Evolutionary conservation across 2,888 invertebrate genomes (phyloP).

Genomic region (Agonum fuliginosum): DNA sequence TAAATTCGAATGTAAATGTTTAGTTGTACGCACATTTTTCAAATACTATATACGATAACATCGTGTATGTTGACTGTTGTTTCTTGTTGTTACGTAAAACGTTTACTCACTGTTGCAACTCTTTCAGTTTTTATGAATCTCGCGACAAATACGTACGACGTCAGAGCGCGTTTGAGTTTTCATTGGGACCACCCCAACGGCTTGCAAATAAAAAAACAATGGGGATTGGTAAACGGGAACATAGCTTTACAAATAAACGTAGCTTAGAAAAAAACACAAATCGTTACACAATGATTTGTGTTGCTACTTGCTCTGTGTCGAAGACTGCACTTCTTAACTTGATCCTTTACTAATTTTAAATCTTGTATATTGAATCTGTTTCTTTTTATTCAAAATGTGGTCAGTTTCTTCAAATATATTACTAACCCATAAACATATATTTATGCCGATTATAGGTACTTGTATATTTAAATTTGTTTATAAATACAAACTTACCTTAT

Average conservation of each 20-base stretch:
- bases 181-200: conserved; percentile 58
- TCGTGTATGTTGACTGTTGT: conserved; percentile 31
- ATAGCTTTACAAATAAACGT: conserved; percentile 58
- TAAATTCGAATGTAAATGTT: conserved; percentile 41
- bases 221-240: conserved; percentile 58
- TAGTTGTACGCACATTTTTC: conserved; percentile 41
- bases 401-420: too few relatives aligned
- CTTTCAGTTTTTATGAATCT: conserved; percentile 43
- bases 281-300: conserved; percentile 25
- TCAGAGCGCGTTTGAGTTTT: conserved; percentile 49
- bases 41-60: conserved; percentile 23
- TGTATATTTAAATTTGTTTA: too few relatives aligned
- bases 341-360: conserved; percentile 13
- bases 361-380: not conserved
- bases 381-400: too few relatives aligned
- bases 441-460: too few relatives aligned
- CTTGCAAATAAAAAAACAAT: conserved; percentile 53
- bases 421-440: too few relatives aligned
- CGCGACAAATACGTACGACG: conserved; percentile 19
- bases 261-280: conserved; percentile 52
- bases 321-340: conserved; percentile 1
- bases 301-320: conserved; percentile 41
- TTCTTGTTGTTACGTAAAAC: conserved; percentile 35
- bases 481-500: too few relatives aligned
- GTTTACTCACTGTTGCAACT: conserved; percentile 34